Evolutionary conservation across 2,888 invertebrate genomes (phyloP).

Genomic region (Agrypnus murinus): DNA sequence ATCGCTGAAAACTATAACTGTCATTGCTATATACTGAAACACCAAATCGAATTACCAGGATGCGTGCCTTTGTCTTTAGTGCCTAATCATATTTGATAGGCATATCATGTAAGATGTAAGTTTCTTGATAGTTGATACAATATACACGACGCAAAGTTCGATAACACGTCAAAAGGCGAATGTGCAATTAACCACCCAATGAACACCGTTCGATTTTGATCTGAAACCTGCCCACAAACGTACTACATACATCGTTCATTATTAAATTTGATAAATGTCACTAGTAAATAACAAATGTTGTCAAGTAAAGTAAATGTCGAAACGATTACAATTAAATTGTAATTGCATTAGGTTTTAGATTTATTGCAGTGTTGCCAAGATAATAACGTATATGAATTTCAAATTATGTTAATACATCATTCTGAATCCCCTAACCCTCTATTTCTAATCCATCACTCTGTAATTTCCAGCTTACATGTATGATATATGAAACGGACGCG

Average conservation of each 20-base stretch:
- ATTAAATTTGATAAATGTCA: neutral
- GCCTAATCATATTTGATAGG: conserved; percentile 22
- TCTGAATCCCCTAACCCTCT: neutral
- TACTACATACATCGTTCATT: no score
- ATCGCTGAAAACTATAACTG: conserved; percentile 20
- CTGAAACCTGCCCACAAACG: no score
- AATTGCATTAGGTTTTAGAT: conserved; percentile 16
- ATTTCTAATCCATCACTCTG: conserved; percentile 4
- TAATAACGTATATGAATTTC: conserved; percentile 13
- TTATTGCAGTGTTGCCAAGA: neutral
- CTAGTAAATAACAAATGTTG: conserved; percentile 5
- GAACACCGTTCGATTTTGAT: conserved; percentile 6
- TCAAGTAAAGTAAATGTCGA: conserved; percentile 10
- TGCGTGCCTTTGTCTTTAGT: conserved; percentile 19
- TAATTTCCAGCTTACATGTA: neutral
- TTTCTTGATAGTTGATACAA: neutral
- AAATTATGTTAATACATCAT: conserved; percentile 13
- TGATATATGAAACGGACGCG: neutral
- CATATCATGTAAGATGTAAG: conserved; percentile 19
- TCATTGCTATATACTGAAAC: conserved; percentile 1
- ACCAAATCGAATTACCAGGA: conserved; percentile 23
- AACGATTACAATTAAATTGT: conserved; percentile 19
- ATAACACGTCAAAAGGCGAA: conserved; percentile 6
- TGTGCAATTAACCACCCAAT: neutral
- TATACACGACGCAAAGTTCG: conserved; percentile 13